Base-by-base conservation (phyloP, 53 echinoderm and acorn worm species). In the Patiria pectinifera region DNA sequence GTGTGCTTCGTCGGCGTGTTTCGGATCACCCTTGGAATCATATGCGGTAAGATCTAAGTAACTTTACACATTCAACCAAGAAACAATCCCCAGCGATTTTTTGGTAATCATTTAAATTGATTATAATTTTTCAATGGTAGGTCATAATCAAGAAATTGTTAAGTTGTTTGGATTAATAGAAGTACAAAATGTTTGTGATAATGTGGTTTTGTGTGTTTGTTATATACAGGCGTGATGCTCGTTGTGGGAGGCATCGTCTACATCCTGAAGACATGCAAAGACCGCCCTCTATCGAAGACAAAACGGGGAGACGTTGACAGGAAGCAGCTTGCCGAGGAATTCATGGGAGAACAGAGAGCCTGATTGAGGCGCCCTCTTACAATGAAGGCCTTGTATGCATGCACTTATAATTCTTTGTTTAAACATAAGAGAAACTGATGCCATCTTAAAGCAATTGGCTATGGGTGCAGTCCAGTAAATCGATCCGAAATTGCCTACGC, bases 251-350 rank as follows among this genome's bases (percentile, higher is more conserved):
- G 95, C 5, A 76, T 93, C 44, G 71, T 95, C 26, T 95, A 95
- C 83, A 87, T 91, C 45, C 86, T 91, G 35, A 95, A 95, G 91
- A 87, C 93, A 0, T 95, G 93, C 87, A 95, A 87, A 91, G 87
- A 86, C 76, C 88, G 95, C 26, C 72, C 85, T 22, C 91, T 87
- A 25, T 84, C 90, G 24, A 80, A 84, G 66, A 92, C 84, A 49
- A 79, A 69, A 25, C 86, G 80, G 24, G 75, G 53, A 15, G 92
- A 92, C 62, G n/a, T 23, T 25, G 95, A 95, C 86, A 83, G 93
- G 9, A 95, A 91, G 23, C 91, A 89, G 23, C 88, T 95, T 1
- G 91, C 93, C 12, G 91, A 95, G 60, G 95, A 93, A 21, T 93
- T 95, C 76, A 83, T 93, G 25, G 93, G 91, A 5, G 91, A 91